A percentile compares a stretch with the other conserved stretches of the same genome.
phyloP scores from a whole-genome alignment of 1,140 invertebrate genomes.

The Drosophila takahashii region DNA sequence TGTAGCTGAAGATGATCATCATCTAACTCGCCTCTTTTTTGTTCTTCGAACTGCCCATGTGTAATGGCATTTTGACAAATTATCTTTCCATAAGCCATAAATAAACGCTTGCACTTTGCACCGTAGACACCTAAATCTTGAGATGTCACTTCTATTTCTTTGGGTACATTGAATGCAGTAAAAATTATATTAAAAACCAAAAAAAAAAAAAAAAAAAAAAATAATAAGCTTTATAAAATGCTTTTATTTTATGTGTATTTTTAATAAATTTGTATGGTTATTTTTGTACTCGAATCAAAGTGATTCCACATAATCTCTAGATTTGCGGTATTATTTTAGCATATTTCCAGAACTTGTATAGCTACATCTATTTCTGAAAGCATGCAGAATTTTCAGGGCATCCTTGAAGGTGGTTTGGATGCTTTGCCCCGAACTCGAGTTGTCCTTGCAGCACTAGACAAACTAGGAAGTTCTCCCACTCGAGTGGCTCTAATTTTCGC shows the following conservation, averaged over 20 bases:
- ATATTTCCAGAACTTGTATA: neutral
- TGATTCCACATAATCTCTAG: too few relatives aligned
- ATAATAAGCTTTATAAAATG: too few relatives aligned
- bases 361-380: neutral
- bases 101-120: conserved; percentile 25
- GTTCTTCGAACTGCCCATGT: conserved; percentile 2
- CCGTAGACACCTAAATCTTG: conserved; percentile 6
- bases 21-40: neutral
- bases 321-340: neutral
- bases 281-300: too few relatives aligned
- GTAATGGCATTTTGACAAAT: conserved; percentile 26
- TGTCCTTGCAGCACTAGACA: neutral
- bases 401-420: neutral
- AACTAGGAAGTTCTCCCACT: conserved; percentile 11
- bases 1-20: neutral
- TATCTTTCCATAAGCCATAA: conserved; percentile 21
- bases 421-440: neutral
- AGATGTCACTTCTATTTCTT: neutral
- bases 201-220: neutral
- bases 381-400: neutral
- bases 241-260: too few relatives aligned
- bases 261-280: too few relatives aligned
- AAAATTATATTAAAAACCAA: too few relatives aligned
- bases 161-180: neutral
- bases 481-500: conserved; percentile 21